These are phyloP conservation scores for Ageneiosus marmoratus DNA, from an alignment of 2,113 vertebrate species.

Conservation along the genomic window DNA sequence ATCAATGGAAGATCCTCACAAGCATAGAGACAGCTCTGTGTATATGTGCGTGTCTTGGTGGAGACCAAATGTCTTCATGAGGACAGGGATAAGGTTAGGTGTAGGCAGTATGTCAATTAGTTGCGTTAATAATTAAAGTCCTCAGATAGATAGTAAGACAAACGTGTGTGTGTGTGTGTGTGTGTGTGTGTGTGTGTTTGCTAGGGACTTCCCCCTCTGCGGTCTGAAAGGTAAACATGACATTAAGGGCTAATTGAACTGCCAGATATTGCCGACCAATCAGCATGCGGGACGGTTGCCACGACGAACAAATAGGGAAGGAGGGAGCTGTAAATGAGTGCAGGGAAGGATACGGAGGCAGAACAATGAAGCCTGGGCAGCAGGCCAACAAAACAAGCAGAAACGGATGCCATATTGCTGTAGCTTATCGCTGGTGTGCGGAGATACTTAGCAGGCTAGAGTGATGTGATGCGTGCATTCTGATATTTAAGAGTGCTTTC, in stretches of 20 bases:
- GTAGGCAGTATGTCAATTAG: background rate
- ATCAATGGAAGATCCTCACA: too few species aligned
- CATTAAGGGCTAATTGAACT: constrained; percentile 57
- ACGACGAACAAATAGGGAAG: constrained; percentile 52
- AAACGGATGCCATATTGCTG: constrained; percentile 51
- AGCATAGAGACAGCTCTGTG: too few species aligned
- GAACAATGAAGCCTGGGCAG: constrained; percentile 47
- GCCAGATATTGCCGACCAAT: constrained; percentile 50
- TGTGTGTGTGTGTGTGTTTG: constrained; percentile 37
- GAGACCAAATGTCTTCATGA: too few species aligned
- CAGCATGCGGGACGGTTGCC: constrained; percentile 40
- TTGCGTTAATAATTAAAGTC: background rate
- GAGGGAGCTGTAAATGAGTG: constrained; percentile 50
- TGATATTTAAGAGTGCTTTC: constrained; percentile 43
- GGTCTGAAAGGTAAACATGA: constrained; percentile 59
- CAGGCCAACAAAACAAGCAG: constrained; percentile 48
- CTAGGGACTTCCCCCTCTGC: constrained; percentile 50
- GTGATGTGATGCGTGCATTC: constrained; percentile 31
- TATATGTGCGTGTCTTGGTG: too few species aligned
- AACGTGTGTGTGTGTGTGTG: constrained; percentile 21
- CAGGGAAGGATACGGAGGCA: constrained; percentile 44
- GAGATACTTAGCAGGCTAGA: constrained; percentile 37
- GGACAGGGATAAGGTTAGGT: background rate
- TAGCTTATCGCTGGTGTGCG: constrained; percentile 46
- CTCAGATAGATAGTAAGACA: background rate